Conservation (phyloP, 2,113 vertebrate genomes). For the Hydrolagus affinis region DNA sequence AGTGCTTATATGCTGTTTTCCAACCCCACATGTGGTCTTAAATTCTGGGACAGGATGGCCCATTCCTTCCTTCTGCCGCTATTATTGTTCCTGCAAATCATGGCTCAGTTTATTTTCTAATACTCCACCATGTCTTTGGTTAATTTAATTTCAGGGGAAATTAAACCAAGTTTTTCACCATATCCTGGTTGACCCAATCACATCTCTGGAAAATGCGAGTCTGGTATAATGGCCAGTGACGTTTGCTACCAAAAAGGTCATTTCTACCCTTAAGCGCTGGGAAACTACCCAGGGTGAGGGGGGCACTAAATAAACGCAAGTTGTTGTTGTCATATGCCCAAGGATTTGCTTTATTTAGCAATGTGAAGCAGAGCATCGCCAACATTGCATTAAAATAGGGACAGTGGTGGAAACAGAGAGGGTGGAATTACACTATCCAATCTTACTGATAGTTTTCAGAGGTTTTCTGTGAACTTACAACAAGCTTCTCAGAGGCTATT, state of each 20-base stretch:
- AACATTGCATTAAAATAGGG: not conserved
- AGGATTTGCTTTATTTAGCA: not conserved
- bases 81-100: too few relatives aligned
- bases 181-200: not conserved
- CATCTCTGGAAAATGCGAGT: too few relatives aligned
- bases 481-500: not conserved
- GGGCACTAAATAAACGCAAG: not conserved
- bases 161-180: not conserved
- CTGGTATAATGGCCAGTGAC: too few relatives aligned
- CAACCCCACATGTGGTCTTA: too few relatives aligned
- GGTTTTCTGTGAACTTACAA: not conserved
- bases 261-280: too few relatives aligned
- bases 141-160: not conserved
- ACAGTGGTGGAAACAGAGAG: not conserved
- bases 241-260: too few relatives aligned
- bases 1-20: too few relatives aligned
- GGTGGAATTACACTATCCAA: not conserved
- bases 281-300: too few relatives aligned
- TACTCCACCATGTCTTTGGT: not conserved
- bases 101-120: too few relatives aligned
- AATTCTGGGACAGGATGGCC: too few relatives aligned
- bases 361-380: not conserved
- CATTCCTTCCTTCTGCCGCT: too few relatives aligned
- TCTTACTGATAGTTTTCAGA: not conserved
- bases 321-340: not conserved